Percentiles rank a stretch among this genome's conserved stretches.
Conservation (phyloP, 2,797 vertebrate species). For the Scarus forsteni region DNA sequence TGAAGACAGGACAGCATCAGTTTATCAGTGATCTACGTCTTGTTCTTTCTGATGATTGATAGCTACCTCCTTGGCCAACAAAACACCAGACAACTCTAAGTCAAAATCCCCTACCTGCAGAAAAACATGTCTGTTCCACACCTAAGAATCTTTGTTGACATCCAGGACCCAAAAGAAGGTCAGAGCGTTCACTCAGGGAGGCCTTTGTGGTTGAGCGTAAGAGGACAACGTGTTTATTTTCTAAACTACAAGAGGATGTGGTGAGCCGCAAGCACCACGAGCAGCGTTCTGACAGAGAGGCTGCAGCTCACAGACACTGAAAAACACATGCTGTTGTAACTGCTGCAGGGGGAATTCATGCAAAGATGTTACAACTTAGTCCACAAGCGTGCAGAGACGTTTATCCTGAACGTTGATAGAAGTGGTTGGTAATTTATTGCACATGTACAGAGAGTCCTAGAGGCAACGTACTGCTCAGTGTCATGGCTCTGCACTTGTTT, state of each 20-base stretch:
- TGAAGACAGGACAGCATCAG: conserved; percentile 10
- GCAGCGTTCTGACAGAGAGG: conserved; percentile 56
- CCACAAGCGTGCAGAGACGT: neutral
- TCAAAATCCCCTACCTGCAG: neutral
- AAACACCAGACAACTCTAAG: conserved; percentile 9
- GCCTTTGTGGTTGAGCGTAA: conserved; percentile 65
- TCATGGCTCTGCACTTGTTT: conserved; percentile 27
- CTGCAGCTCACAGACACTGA: conserved; percentile 50
- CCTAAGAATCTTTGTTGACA: conserved; percentile 58
- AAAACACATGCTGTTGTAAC: conserved; percentile 57
- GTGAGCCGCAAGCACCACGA: conserved; percentile 68
- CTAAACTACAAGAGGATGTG: conserved; percentile 83
- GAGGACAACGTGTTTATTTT: conserved; percentile 83
- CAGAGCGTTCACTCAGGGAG: conserved; percentile 63
- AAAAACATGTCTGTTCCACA: conserved; percentile 32
- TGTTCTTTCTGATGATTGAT: conserved; percentile 2
- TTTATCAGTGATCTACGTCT: conserved; percentile 14
- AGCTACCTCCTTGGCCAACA: conserved; percentile 13
- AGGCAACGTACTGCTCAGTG: conserved; percentile 5
- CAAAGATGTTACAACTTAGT: neutral
- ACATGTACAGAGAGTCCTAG: conserved; percentile 11
- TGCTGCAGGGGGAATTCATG: conserved; percentile 27
- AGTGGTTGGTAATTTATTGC: conserved; percentile 50
- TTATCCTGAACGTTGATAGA: conserved; percentile 31
- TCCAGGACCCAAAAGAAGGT: conserved; percentile 60